phyloP scores from a whole-genome alignment of 2,797 vertebrate species.

The Karalla daura region DNA sequence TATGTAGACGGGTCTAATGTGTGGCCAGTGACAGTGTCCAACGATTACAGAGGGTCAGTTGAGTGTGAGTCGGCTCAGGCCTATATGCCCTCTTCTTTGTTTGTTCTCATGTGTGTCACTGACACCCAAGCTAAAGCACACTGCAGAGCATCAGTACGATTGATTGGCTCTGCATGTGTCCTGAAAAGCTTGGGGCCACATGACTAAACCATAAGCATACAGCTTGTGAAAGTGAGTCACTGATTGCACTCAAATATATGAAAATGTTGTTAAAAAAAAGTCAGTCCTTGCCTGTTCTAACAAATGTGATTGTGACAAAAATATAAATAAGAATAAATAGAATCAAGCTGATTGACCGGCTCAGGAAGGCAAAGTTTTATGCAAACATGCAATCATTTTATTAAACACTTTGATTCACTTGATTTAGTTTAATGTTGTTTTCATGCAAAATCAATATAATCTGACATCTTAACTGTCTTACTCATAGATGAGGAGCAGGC shows the following conservation, averaged over 20 bases:
- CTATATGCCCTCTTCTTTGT: background rate
- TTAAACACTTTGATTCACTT: no score
- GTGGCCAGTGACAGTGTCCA: background rate
- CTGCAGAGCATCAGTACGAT: background rate
- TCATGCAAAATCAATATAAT: no score
- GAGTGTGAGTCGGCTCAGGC: background rate
- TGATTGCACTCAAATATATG: background rate
- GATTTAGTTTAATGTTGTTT: no score
- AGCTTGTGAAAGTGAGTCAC: background rate
- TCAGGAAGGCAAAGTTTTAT: rapidly evolving
- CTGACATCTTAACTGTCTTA: no score
- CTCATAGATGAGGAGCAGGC: no score
- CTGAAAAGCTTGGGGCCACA: background rate
- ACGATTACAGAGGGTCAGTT: background rate
- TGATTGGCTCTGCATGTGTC: background rate
- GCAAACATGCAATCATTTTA: no score
- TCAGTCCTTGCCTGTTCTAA: background rate
- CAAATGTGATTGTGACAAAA: background rate
- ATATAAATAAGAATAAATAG: background rate
- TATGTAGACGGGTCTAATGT: no score
- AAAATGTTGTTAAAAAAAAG: background rate
- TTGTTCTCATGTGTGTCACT: background rate
- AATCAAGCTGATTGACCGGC: background rate
- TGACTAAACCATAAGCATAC: background rate
- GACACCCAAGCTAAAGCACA: background rate